These are phyloP conservation scores for Cephus pygmeus DNA, from an alignment of 2,888 invertebrate species.

Conservation along the genomic window DNA sequence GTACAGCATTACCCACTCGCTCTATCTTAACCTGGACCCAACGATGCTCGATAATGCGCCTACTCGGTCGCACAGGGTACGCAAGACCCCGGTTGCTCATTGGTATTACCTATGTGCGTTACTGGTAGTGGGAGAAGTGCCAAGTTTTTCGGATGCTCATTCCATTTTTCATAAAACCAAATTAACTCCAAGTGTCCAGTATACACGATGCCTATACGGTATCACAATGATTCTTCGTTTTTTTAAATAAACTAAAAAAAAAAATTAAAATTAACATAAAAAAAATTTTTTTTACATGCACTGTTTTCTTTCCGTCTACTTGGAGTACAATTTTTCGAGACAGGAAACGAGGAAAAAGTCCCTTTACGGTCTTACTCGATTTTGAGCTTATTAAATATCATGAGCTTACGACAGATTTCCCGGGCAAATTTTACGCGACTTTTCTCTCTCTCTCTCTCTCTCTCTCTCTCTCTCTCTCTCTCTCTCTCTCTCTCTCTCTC, in stretches of 20 bases:
- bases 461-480: background rate
- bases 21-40: constrained; percentile 50
- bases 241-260: background rate
- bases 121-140: background rate
- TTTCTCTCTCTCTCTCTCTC: background rate
- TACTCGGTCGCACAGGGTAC: background rate
- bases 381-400: background rate
- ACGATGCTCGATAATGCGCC: constrained; percentile 40
- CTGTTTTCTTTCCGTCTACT: background rate
- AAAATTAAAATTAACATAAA: no score
- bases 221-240: background rate
- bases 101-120: background rate
- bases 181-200: background rate
- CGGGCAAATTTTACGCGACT: background rate
- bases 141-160: background rate
- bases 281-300: background rate
- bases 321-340: background rate
- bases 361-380: background rate
- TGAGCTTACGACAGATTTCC: background rate
- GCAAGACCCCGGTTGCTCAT: background rate
- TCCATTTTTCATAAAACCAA: background rate
- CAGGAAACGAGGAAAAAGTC: background rate
- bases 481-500: background rate
- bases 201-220: background rate
- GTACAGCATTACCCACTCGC: constrained; percentile 62